Conservation (phyloP, 2,113 vertebrate species). For the Istiophorus platypterus region DNA sequence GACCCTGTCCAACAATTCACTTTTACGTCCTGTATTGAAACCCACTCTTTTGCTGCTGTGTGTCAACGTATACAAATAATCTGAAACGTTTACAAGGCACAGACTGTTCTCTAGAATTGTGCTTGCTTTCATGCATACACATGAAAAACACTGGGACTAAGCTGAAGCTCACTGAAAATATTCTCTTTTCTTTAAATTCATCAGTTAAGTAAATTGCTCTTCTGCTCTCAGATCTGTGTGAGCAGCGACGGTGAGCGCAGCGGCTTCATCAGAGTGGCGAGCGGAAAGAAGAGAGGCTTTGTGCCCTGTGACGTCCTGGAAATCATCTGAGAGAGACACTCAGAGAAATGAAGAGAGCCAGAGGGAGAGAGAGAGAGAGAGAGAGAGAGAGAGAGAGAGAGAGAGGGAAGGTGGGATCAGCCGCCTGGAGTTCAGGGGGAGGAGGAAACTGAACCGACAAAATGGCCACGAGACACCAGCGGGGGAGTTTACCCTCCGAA, state of each 20-base stretch:
- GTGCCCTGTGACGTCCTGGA: conserved; percentile 93
- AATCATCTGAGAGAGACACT: conserved; percentile 87
- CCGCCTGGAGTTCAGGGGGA: conserved; percentile 21
- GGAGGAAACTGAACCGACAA: conserved; percentile 16
- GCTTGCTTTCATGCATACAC: too few species aligned
- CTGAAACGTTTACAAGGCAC: too few species aligned
- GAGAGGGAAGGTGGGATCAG: conserved; percentile 54
- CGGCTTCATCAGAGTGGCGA: conserved; percentile 93
- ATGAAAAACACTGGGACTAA: background rate
- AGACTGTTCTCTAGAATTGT: too few species aligned
- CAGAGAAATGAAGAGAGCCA: conserved; percentile 1
- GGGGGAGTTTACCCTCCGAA: conserved; percentile 11
- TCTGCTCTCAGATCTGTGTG: conserved; percentile 90
- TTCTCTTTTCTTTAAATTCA: too few species aligned
- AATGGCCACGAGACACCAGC: conserved; percentile 7
- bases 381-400: background rate
- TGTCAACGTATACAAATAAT: too few species aligned
- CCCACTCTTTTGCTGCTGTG: too few species aligned
- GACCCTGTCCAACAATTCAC: background rate
- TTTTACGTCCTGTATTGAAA: too few species aligned
- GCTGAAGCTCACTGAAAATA: too few species aligned
- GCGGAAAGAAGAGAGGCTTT: conserved; percentile 95
- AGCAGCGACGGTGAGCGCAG: conserved; percentile 89
- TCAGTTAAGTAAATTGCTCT: background rate
- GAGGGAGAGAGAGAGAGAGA: conserved; percentile 75